Evolutionary conservation across 2,888 invertebrate genomes (phyloP).

Genomic region (Volucella inanis): DNA sequence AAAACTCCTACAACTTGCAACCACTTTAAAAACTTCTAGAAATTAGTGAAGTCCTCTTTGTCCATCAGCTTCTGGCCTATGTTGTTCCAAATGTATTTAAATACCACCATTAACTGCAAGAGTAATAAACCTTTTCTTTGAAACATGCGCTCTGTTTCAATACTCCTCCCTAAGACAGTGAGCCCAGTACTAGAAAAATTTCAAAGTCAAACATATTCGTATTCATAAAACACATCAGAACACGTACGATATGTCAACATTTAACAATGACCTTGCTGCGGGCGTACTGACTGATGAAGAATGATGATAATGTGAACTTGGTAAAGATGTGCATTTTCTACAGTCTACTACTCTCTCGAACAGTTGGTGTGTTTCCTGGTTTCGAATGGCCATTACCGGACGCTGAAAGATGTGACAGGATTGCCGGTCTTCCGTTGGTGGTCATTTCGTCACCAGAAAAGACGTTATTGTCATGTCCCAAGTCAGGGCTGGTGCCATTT

Average conservation of each 20-base stretch:
- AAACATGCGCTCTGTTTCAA: too few relatives aligned
- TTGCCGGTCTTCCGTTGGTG: slow-evolving; percentile 79
- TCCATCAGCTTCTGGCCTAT: too few relatives aligned
- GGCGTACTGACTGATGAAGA: slow-evolving; percentile 5
- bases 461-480: slow-evolving; percentile 82
- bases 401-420: slow-evolving; percentile 79
- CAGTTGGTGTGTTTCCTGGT: slow-evolving; percentile 56
- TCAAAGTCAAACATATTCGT: neutral
- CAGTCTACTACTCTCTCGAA: slow-evolving; percentile 81
- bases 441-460: slow-evolving; percentile 81
- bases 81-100: too few relatives aligned
- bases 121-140: too few relatives aligned
- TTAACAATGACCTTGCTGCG: slow-evolving; percentile 35
- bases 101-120: too few relatives aligned
- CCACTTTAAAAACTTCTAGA: too few relatives aligned
- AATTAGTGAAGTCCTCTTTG: too few relatives aligned
- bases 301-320: slow-evolving; percentile 20
- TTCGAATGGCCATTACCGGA: slow-evolving; percentile 78
- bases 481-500: slow-evolving; percentile 76
- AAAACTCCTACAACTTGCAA: too few relatives aligned
- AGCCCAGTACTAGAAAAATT: too few relatives aligned
- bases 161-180: too few relatives aligned
- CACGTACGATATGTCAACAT: neutral
- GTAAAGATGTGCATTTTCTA: slow-evolving; percentile 65
- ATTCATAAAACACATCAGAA: too few relatives aligned